These are phyloP conservation scores for Asarcornis scutulata DNA, from an alignment of 2,113 vertebrate genomes.

Conservation along the genomic window DNA sequence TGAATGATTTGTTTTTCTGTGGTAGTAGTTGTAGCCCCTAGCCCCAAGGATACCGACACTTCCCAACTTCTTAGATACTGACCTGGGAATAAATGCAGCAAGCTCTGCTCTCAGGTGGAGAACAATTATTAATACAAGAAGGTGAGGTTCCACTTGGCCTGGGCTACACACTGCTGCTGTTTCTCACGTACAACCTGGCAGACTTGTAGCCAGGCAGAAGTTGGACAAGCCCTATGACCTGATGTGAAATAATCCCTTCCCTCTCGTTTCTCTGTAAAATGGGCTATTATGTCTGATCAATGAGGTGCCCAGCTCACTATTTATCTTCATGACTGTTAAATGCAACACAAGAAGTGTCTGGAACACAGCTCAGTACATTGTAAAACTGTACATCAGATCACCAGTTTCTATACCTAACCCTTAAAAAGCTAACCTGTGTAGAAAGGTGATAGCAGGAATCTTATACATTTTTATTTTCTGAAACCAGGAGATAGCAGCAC, in stretches of 20 bases:
- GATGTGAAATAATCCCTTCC: neutral
- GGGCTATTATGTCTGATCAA: neutral
- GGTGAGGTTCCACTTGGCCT: fast-evolving
- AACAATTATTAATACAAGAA: neutral
- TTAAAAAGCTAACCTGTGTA: neutral
- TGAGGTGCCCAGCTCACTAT: neutral
- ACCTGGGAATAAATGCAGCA: neutral
- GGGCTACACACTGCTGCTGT: neutral
- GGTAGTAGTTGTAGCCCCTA: neutral
- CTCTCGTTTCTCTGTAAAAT: neutral
- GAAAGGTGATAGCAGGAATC: neutral
- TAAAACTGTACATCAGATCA: neutral
- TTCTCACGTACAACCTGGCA: neutral
- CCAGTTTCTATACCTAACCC: neutral
- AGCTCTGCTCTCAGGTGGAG: neutral
- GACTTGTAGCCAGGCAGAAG: neutral
- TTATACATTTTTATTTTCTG: neutral
- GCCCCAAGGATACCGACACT: neutral
- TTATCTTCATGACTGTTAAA: neutral
- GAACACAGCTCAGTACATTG: neutral
- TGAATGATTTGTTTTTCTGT: neutral
- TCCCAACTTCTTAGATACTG: neutral
- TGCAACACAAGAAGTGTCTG: neutral
- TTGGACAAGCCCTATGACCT: neutral
- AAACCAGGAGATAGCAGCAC: neutral